Evolutionary conservation across 2,113 vertebrate species (phyloP).

Genomic region (Centrocercus urophasianus): DNA sequence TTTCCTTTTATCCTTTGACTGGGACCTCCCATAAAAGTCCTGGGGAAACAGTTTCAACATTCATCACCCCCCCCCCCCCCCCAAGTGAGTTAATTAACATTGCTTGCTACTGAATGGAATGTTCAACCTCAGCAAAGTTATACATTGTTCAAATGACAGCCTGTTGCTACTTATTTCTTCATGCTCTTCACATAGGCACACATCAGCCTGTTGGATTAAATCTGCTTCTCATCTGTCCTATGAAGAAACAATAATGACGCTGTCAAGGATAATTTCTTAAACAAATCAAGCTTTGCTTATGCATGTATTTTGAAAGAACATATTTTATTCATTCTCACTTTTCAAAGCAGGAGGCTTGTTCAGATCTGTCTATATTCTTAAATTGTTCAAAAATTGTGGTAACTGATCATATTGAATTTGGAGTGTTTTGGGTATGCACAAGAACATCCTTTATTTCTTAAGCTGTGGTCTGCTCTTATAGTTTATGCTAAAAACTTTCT

Average conservation of each 20-base stretch:
- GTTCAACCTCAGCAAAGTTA: background rate
- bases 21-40: background rate
- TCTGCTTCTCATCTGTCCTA: accelerated
- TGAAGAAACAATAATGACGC: background rate
- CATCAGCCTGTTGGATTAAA: background rate
- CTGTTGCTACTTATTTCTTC: background rate
- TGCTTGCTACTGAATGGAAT: background rate
- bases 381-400: background rate
- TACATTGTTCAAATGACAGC: background rate
- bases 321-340: background rate
- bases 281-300: background rate
- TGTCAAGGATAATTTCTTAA: background rate
- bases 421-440: background rate
- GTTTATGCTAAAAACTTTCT: background rate
- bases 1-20: background rate
- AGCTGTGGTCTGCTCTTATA: background rate
- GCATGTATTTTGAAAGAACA: background rate
- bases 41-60: background rate
- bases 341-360: background rate
- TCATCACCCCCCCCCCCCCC: background rate
- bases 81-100: background rate
- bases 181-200: accelerated
- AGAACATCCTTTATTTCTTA: background rate
- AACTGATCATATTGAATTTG: background rate
- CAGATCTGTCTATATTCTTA: background rate